Evolutionary conservation across 2,888 invertebrate species (phyloP).

Genomic region (Trissoscelio sp.): DNA sequence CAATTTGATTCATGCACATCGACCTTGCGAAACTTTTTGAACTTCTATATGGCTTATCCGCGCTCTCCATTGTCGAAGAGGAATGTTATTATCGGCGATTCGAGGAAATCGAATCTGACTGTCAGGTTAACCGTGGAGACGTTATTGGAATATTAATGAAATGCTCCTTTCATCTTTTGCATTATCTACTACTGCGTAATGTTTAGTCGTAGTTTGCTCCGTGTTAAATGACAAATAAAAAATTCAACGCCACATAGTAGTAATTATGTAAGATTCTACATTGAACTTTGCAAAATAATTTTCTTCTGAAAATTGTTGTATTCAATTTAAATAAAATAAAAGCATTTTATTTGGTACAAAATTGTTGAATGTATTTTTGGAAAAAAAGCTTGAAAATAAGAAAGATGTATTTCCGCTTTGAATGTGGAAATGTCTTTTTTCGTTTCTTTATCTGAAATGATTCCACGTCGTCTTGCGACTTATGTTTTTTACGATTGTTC

Average conservation of each 20-base stretch:
- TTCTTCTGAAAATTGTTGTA: too few species aligned
- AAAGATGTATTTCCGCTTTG: too few species aligned
- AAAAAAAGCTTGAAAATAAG: too few species aligned
- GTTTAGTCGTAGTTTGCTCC: neutral
- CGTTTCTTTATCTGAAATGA: constrained; percentile 24
- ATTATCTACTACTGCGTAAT: constrained; percentile 11
- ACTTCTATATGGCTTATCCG: constrained; percentile 39
- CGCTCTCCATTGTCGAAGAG: constrained; percentile 43
- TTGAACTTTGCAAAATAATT: too few species aligned
- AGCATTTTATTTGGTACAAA: too few species aligned
- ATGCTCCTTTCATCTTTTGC: constrained; percentile 36
- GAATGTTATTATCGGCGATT: constrained; percentile 57
- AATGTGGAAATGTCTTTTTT: too few species aligned
- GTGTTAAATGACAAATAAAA: neutral
- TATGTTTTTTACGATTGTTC: constrained; percentile 30
- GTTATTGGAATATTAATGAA: constrained; percentile 64
- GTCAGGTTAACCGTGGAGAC: constrained; percentile 40
- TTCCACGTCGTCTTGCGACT: constrained; percentile 6
- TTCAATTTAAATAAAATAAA: too few species aligned
- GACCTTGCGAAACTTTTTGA: constrained; percentile 46
- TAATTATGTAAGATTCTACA: too few species aligned
- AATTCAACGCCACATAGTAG: neutral
- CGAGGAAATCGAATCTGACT: constrained; percentile 52
- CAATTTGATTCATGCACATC: constrained; percentile 42
- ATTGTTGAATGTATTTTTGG: too few species aligned